phyloP scores from a whole-genome alignment of 2,113 vertebrate species.

The Sinocyclocheilus maitianheensis region DNA sequence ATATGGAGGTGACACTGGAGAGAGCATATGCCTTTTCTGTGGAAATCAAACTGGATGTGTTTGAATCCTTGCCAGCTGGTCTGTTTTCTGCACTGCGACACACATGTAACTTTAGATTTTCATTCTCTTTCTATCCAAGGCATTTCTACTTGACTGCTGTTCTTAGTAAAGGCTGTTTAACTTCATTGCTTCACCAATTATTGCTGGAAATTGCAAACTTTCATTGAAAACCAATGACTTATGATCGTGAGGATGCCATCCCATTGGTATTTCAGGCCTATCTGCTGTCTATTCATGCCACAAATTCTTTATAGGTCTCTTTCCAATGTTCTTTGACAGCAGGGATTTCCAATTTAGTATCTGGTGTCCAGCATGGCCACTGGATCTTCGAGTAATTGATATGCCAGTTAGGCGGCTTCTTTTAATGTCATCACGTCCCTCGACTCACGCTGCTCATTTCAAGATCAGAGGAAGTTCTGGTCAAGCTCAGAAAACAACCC shows the following conservation, averaged over 20 bases:
- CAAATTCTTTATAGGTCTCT: conserved; percentile 64
- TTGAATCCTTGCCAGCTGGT: conserved; percentile 1
- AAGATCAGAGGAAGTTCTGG: conserved; percentile 56
- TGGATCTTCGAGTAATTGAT: conserved; percentile 61
- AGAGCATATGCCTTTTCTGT: not conserved
- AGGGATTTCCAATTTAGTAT: conserved; percentile 68
- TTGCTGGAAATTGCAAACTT: too few species aligned
- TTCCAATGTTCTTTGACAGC: conserved; percentile 64
- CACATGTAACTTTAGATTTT: not conserved
- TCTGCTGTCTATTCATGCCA: conserved; percentile 20
- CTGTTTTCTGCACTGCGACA: conserved; percentile 17
- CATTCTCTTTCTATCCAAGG: not conserved
- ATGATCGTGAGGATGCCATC: conserved; percentile 1
- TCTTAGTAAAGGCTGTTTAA: not conserved
- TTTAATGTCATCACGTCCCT: conserved; percentile 61
- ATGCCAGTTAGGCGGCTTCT: conserved; percentile 57
- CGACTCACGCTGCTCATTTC: conserved; percentile 52
- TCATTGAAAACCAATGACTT: not conserved
- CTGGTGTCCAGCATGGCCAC: conserved; percentile 28
- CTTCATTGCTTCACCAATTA: too few species aligned
- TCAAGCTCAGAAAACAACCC: conserved; percentile 4
- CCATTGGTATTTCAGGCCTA: conserved; percentile 16
- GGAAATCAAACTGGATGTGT: conserved; percentile 4
- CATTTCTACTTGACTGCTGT: not conserved
- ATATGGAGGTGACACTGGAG: conserved; percentile 21